Conservation (phyloP, 2,888 invertebrate genomes). For the Nebria brevicollis region DNA sequence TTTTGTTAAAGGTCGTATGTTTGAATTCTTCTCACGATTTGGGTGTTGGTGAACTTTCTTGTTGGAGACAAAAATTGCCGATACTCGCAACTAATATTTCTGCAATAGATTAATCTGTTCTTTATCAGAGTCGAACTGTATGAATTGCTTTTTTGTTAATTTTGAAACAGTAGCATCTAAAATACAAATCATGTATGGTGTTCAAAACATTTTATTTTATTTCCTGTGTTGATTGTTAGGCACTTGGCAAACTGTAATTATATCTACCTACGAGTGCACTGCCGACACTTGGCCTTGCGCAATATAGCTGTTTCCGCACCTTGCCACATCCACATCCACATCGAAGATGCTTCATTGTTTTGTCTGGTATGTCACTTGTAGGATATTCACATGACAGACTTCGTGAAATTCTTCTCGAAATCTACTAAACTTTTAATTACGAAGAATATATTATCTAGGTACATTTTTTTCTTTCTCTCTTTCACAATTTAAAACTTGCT, state of each 20-base stretch:
- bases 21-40: not conserved
- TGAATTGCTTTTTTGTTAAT: too few relatives aligned
- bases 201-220: not conserved
- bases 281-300: not conserved
- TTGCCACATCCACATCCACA: not conserved
- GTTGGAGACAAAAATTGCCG: not conserved
- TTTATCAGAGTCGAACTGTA: too few relatives aligned
- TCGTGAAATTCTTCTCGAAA: not conserved
- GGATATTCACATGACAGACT: slow-evolving; percentile 1
- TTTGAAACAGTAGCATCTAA: too few relatives aligned
- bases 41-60: not conserved
- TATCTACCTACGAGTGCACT: not conserved
- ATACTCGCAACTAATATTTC: not conserved
- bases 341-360: slow-evolving; percentile 1
- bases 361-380: not conserved
- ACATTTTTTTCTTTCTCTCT: too few relatives aligned
- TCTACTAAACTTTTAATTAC: not conserved
- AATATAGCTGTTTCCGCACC: not conserved
- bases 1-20: not conserved
- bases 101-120: too few relatives aligned
- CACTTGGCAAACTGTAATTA: not conserved
- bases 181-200: not conserved
- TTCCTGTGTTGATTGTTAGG: not conserved
- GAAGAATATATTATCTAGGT: not conserved
- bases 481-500: too few relatives aligned